Base-by-base conservation (phyloP, 1,140 invertebrate species). In the Ectropis grisescens region DNA sequence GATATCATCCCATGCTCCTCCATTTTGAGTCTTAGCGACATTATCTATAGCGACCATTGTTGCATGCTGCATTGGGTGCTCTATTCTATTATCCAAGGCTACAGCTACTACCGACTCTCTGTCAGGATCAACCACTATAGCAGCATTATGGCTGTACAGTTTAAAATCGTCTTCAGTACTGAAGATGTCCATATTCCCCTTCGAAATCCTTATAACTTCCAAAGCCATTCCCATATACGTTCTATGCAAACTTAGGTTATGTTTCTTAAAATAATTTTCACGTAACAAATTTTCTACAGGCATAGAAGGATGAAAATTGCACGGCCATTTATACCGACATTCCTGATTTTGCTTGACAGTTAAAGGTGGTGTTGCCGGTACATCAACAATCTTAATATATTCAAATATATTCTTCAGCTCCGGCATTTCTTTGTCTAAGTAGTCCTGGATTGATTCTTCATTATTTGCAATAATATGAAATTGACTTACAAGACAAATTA, bases 41-140 rank as follows among this genome's bases (percentile, higher is more conserved):
- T 90, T 82, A 74, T 98, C 95, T 24, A 98, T 85, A 2, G 90
- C 91, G 1, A 94, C 65, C 91, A 98, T 96, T 0, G 88, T 80
- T 15, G 92, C 88, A 83, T 98, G 96, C 70, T 92, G 89, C 26
- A 94, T 81, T 0, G 93, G 91, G 82, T 95, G 91, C 1, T 62
- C 40, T 27, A 74, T 27, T 35, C 88, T 75, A 36, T 82, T 67
- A 50, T 90, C 87, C 39, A 83, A 85, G 2, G 89, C 86, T n/a
- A 90, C 62, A 2, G 92, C 88, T 1, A 93, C 79, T 10, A 93
- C 70, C 13, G 81, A 84, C 1, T 87, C 72, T 1, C 62, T 75
- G 4, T 60, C 55, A 0, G 91, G 90, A 83, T 94, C 90, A 1
- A 92, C 85, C 2, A 93, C 84, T 15, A 92, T 75, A n/a, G 85